A percentile compares a stretch with the other conserved stretches of the same genome.
phyloP scores from a whole-genome alignment of 2,797 vertebrate genomes.

The Perodicticus potto region DNA sequence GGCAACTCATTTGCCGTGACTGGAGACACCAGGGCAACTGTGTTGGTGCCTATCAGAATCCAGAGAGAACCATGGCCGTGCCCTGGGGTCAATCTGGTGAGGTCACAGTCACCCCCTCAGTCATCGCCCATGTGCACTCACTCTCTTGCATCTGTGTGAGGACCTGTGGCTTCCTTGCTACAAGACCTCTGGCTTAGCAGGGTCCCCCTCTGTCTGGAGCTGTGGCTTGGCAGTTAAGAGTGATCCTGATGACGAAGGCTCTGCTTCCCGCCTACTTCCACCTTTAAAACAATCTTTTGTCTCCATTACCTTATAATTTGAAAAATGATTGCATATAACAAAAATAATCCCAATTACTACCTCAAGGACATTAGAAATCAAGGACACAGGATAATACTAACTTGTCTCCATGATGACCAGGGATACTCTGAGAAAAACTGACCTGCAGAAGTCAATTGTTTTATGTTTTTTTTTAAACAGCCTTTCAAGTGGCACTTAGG shows the following conservation, averaged over 20 bases:
- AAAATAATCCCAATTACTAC: background rate
- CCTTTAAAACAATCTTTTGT: background rate
- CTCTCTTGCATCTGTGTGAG: background rate
- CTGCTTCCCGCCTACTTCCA: background rate
- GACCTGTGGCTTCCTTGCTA: background rate
- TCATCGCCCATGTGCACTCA: background rate
- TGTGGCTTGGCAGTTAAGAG: background rate
- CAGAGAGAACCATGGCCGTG: background rate
- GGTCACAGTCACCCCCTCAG: background rate
- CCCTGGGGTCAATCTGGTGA: background rate
- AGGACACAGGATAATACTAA: background rate
- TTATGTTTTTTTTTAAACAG: background rate
- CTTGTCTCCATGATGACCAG: background rate
- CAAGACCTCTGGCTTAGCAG: background rate
- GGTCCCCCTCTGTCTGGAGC: background rate
- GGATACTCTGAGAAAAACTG: background rate
- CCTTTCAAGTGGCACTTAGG: background rate
- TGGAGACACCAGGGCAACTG: background rate
- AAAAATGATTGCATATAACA: background rate
- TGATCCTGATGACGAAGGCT: background rate
- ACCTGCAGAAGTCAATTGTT: background rate
- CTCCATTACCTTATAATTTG: background rate
- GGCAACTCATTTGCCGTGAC: background rate
- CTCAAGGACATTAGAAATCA: background rate
- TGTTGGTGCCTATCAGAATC: background rate